These are phyloP conservation scores for Drosophila colorata DNA, from an alignment of 2,888 invertebrate species.

Conservation along the genomic window DNA sequence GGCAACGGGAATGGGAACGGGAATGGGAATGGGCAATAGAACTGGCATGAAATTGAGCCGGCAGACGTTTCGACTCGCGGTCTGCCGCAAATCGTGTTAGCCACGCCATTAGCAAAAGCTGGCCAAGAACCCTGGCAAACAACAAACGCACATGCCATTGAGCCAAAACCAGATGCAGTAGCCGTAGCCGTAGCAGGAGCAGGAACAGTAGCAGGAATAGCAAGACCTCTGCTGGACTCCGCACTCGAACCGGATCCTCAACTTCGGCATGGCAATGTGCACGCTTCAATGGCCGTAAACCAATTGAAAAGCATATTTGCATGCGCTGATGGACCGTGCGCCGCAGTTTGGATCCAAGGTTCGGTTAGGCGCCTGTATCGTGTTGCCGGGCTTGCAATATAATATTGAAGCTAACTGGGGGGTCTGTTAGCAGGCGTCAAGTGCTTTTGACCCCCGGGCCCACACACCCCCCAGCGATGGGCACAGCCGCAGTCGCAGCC, in stretches of 20 bases:
- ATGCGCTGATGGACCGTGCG: slow-evolving; percentile 73
- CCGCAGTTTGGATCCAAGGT: slow-evolving; percentile 38
- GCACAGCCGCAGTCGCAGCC: slow-evolving; percentile 7
- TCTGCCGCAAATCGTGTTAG: slow-evolving; percentile 74
- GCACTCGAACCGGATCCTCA: not conserved
- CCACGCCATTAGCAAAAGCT: slow-evolving; percentile 80
- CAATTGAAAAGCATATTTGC: slow-evolving; percentile 81
- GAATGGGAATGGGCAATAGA: not conserved
- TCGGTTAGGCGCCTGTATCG: slow-evolving; percentile 41
- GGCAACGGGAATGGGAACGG: too few relatives aligned
- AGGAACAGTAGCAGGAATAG: slow-evolving; percentile 5
- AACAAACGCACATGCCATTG: slow-evolving; percentile 47
- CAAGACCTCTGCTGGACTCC: not conserved
- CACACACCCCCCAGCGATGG: not conserved
- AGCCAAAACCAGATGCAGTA: slow-evolving; percentile 14
- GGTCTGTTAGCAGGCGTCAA: slow-evolving; percentile 63
- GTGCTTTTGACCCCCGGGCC: slow-evolving; percentile 6
- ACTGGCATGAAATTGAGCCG: slow-evolving; percentile 23
- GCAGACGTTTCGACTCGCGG: slow-evolving; percentile 54
- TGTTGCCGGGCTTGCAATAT: slow-evolving; percentile 62
- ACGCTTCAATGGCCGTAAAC: slow-evolving; percentile 75
- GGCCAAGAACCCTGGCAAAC: slow-evolving; percentile 47
- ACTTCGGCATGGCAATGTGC: slow-evolving; percentile 42
- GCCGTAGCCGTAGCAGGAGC: not conserved
- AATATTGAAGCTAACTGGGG: slow-evolving; percentile 60